A percentile compares a stretch with the other conserved stretches of the same genome.
These are phyloP conservation scores for Heliconius ismenius DNA, from an alignment of 2,888 invertebrate genomes.

Conservation along the genomic window DNA sequence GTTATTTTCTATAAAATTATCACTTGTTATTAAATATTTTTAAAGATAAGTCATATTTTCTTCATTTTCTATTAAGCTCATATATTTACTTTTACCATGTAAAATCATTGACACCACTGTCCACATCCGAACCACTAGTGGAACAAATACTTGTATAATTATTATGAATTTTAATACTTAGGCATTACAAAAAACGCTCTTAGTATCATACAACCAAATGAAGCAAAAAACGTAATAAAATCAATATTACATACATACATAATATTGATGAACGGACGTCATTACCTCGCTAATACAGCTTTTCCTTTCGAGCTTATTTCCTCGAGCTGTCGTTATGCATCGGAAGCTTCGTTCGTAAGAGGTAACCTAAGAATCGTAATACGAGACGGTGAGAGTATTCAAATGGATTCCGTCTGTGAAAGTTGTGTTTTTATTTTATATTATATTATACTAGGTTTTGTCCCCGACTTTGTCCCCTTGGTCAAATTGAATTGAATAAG, in stretches of 20 bases:
- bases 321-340: conserved; percentile 38
- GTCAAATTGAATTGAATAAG: neutral
- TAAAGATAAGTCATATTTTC: no score
- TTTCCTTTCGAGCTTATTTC: conserved; percentile 35
- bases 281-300: conserved; percentile 15
- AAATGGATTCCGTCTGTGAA: conserved; percentile 35
- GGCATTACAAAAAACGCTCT: no score
- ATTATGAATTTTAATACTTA: no score
- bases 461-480: neutral
- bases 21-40: no score
- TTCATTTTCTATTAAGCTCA: no score
- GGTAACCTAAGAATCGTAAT: conserved; percentile 37
- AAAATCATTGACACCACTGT: no score
- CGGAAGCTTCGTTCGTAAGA: conserved; percentile 35
- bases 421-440: conserved; percentile 23
- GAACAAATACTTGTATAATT: no score
- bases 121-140: no score
- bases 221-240: neutral
- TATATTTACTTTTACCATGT: no score
- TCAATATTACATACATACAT: neutral
- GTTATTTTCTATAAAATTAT: no score
- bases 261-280: neutral
- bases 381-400: conserved; percentile 38
- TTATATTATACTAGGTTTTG: neutral
- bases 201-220: no score